A percentile compares a stretch with the other conserved stretches of the same genome.
These are phyloP conservation scores for Mactromeris polynyma DNA, from an alignment of 2,888 invertebrate genomes.

Conservation along the genomic window DNA sequence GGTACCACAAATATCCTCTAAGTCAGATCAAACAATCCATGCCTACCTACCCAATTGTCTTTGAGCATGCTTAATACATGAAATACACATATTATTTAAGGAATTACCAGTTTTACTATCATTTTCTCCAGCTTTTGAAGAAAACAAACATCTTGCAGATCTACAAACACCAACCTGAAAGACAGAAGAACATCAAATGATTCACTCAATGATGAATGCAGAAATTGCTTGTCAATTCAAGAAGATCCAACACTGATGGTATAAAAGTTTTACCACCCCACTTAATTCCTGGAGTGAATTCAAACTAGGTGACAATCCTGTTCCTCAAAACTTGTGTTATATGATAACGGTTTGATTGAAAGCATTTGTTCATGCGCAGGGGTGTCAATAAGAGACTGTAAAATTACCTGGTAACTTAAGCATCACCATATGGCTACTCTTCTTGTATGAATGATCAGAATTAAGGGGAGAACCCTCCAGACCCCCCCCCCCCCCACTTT, in stretches of 20 bases:
- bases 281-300: too few species aligned
- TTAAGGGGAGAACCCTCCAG: too few species aligned
- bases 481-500: too few species aligned
- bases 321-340: neutral
- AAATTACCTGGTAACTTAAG: too few species aligned
- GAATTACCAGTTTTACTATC: neutral
- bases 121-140: neutral
- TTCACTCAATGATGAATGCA: neutral
- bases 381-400: too few species aligned
- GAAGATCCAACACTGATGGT: neutral
- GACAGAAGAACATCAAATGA: neutral
- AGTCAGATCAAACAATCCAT: neutral
- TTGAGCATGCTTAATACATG: neutral
- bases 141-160: slow-evolving; percentile 13
- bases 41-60: neutral
- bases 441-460: too few species aligned
- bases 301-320: too few species aligned
- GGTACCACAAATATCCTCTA: neutral
- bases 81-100: neutral
- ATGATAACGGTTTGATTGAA: neutral
- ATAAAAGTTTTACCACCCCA: too few species aligned
- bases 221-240: neutral
- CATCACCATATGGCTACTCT: too few species aligned
- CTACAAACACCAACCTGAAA: slow-evolving; percentile 10
- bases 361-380: neutral